These are phyloP conservation scores for Thunnus maccoyii DNA, from an alignment of 2,113 vertebrate species.

Conservation along the genomic window DNA sequence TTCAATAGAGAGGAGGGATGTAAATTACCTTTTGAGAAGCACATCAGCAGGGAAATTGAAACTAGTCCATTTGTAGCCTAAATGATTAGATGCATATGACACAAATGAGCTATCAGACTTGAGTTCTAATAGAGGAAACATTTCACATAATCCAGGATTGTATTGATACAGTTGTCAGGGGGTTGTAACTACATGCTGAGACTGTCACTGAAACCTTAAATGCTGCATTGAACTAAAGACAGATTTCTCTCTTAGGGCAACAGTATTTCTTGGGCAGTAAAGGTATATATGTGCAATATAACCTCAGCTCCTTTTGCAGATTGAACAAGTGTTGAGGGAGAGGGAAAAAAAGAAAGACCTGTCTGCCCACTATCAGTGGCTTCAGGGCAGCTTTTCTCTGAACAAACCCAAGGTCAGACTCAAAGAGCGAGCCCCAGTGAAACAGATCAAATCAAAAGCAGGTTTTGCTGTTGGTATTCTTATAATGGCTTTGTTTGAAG, in stretches of 20 bases:
- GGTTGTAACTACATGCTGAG: neutral
- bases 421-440: constrained; percentile 19
- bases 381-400: constrained; percentile 45
- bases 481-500: constrained; percentile 13
- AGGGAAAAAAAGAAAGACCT: neutral
- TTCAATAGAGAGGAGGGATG: neutral
- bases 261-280: neutral
- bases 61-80: constrained; percentile 27
- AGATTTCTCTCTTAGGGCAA: neutral
- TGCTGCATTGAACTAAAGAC: constrained; percentile 4
- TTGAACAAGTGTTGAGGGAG: constrained; percentile 33
- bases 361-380: constrained; percentile 15
- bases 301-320: constrained; percentile 31
- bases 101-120: constrained; percentile 34
- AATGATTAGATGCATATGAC: constrained; percentile 27
- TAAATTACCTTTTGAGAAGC: constrained; percentile 28
- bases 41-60: constrained; percentile 45
- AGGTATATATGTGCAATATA: constrained; percentile 31
- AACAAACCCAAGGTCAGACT: constrained; percentile 56
- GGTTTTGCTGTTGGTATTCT: constrained; percentile 6
- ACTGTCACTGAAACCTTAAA: neutral
- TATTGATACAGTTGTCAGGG: constrained; percentile 12
- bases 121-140: constrained; percentile 1
- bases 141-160: constrained; percentile 37
- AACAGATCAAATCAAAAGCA: constrained; percentile 33